phyloP scores from a whole-genome alignment of 2,113 vertebrate genomes.

The Bungarus multicinctus region DNA sequence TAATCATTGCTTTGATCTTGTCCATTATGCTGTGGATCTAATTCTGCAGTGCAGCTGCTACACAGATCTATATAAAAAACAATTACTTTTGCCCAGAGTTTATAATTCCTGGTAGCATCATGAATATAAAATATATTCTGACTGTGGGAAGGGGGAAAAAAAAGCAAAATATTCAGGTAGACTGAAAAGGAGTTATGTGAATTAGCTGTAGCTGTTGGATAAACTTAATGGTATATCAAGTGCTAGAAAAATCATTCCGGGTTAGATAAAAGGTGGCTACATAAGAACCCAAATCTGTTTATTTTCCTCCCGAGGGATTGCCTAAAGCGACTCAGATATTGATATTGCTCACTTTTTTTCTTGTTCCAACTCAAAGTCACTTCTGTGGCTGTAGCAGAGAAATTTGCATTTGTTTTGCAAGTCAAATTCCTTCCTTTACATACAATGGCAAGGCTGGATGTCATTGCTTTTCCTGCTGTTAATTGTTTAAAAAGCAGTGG shows the following conservation, averaged over 20 bases:
- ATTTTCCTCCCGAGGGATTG: not conserved
- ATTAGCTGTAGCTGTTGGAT: constrained; percentile 4
- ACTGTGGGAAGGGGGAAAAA: not conserved
- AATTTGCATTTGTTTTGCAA: constrained; percentile 14
- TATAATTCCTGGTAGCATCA: not conserved
- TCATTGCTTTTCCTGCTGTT: not conserved
- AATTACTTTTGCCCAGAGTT: constrained; percentile 5
- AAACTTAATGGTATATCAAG: constrained; percentile 16
- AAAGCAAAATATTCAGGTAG: not conserved
- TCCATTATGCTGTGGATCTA: not conserved
- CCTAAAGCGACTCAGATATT: not conserved
- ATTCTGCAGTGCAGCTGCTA: not conserved
- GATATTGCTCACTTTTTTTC: not conserved
- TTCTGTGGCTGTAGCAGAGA: not conserved
- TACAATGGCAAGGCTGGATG: not conserved
- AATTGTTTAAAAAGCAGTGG: not conserved
- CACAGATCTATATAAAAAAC: constrained; percentile 5
- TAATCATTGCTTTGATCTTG: not conserved
- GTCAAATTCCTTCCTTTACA: not conserved
- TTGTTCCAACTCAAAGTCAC: not conserved
- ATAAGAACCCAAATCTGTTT: not conserved
- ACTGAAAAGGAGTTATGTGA: not conserved
- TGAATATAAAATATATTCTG: constrained; percentile 17
- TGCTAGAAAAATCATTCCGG: not conserved
- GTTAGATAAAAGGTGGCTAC: not conserved